Conservation (phyloP, 2,113 vertebrate species). For the Prionailurus viverrinus region DNA sequence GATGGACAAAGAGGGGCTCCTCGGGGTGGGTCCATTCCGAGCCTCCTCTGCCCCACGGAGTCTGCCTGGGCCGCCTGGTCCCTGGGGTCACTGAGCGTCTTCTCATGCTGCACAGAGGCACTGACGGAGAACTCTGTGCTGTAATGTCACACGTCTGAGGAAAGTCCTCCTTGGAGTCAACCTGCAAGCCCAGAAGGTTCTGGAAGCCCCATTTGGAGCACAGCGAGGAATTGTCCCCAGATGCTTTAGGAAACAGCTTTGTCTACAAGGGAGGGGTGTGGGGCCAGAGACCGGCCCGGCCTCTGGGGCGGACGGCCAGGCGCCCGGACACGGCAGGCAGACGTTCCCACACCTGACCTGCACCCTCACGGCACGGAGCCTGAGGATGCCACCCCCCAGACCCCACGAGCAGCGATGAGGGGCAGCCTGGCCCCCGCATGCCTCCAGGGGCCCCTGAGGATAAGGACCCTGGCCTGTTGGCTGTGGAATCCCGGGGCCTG, state of each 20-base stretch:
- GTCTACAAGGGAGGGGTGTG: too few species aligned
- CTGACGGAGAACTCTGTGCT: rapidly evolving
- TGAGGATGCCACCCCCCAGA: neutral
- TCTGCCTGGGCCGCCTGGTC: neutral
- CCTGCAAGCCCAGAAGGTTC: neutral
- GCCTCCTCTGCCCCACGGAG: neutral
- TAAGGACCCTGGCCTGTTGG: neutral
- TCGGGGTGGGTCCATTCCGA: neutral
- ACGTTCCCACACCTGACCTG: too few species aligned
- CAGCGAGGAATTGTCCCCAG: neutral
- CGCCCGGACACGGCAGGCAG: neutral
- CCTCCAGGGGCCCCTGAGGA: neutral
- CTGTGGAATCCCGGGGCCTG: neutral
- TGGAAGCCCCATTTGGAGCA: neutral
- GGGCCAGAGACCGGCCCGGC: neutral
- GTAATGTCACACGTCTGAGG: neutral
- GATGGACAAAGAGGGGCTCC: neutral
- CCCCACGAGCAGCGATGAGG: rapidly evolving
- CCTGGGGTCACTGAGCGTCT: neutral
- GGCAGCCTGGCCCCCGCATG: neutral
- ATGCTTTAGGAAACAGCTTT: neutral
- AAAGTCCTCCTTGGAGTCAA: neutral
- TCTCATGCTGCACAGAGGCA: rapidly evolving
- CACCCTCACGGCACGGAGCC: rapidly evolving
- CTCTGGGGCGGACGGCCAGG: too few species aligned